These are phyloP conservation scores for Callionymus lyra DNA, from an alignment of 2,113 vertebrate genomes.

Conservation along the genomic window DNA sequence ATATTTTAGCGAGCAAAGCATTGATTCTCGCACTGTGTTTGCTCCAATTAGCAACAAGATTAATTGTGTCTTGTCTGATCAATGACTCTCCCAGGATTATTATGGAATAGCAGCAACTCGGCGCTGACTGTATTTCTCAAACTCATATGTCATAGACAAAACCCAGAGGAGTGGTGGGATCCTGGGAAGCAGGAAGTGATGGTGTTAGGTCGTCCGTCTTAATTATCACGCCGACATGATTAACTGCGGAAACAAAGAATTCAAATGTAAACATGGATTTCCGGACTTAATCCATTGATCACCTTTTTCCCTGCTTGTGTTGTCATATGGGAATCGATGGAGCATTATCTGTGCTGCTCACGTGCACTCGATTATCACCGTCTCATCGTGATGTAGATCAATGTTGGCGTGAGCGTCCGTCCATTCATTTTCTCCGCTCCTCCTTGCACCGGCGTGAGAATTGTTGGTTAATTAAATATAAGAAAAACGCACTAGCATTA, in stretches of 20 bases:
- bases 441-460: conserved; percentile 17
- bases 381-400: conserved; percentile 16
- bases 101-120: conserved; percentile 32
- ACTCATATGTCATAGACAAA: conserved; percentile 25
- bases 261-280: conserved; percentile 2
- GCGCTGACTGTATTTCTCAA: conserved; percentile 27
- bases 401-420: conserved; percentile 4
- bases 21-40: conserved; percentile 19
- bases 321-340: background rate
- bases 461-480: conserved; percentile 22
- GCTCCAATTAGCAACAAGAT: conserved; percentile 41
- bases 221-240: conserved; percentile 11
- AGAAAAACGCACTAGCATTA: conserved; percentile 23
- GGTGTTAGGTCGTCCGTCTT: conserved; percentile 18
- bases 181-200: conserved; percentile 19
- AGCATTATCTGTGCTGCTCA: conserved; percentile 1
- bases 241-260: conserved; percentile 1
- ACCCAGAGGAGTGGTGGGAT: conserved; percentile 6
- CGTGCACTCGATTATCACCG: background rate
- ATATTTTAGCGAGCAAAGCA: conserved; percentile 3
- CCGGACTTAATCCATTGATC: conserved; percentile 6
- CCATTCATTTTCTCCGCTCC: conserved; percentile 15
- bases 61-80: conserved; percentile 30
- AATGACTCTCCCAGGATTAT: conserved; percentile 33
- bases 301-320: background rate